Conservation (phyloP, 1,140 invertebrate genomes). For the Drosophila ironensis region DNA sequence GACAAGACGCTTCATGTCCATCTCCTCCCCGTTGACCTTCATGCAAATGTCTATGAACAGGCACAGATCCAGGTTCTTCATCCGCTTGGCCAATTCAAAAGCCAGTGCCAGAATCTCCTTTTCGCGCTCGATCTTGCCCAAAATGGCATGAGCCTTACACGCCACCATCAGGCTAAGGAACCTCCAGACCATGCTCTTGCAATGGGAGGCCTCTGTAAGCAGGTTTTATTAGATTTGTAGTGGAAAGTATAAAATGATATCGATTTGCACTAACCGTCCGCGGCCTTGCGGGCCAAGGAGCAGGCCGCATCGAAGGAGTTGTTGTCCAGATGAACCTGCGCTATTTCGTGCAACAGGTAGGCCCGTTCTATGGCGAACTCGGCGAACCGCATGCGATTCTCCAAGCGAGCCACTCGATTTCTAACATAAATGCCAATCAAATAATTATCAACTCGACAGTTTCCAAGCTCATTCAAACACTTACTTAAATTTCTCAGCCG, state of each 20-base stretch:
- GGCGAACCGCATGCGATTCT: conserved; percentile 60
- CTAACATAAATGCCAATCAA: conserved; percentile 26
- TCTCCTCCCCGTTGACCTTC: conserved; percentile 53
- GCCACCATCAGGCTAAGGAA: conserved; percentile 57
- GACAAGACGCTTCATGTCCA: conserved; percentile 29
- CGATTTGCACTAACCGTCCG: conserved; percentile 35
- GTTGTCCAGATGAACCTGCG: conserved; percentile 50
- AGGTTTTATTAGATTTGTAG: too few relatives aligned
- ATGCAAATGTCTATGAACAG: conserved; percentile 61
- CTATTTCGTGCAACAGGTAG: conserved; percentile 69
- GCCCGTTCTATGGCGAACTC: conserved; percentile 62
- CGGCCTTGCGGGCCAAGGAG: conserved; percentile 48
- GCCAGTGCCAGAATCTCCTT: conserved; percentile 41
- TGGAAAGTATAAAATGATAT: too few relatives aligned
- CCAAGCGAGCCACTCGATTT: conserved; percentile 36
- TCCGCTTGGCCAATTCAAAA: conserved; percentile 30
- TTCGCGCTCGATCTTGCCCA: conserved; percentile 56
- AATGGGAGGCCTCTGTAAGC: conserved; percentile 45
- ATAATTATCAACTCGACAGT: too few relatives aligned
- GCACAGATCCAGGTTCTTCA: conserved; percentile 52
- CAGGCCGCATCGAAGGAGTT: conserved; percentile 61
- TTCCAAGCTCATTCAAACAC: too few relatives aligned
- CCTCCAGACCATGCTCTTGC: conserved; percentile 54
- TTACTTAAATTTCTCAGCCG: conserved; percentile 53
- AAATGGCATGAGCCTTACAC: conserved; percentile 55